Percentiles rank a stretch among this genome's conserved stretches.
These are phyloP conservation scores for Crematogaster levior DNA, from an alignment of 2,888 invertebrate genomes.

Conservation along the genomic window DNA sequence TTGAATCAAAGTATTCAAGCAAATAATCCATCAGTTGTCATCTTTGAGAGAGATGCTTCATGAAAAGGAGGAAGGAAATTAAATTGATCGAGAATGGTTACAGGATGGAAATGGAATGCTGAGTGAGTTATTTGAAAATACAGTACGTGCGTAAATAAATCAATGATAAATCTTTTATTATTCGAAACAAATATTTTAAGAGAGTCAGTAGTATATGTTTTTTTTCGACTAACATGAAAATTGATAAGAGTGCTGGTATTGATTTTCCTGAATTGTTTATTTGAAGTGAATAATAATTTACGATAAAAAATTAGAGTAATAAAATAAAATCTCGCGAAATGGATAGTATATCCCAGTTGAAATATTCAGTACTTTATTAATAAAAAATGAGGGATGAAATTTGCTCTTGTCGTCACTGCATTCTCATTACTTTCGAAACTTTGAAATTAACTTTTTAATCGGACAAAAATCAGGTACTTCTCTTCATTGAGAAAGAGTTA, in stretches of 20 bases:
- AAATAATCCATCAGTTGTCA: slow-evolving; percentile 46
- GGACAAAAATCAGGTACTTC: slow-evolving; percentile 47
- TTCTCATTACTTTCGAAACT: slow-evolving; percentile 43
- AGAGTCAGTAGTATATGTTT: not conserved
- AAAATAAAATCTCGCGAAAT: slow-evolving; percentile 3
- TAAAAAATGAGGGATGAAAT: slow-evolving; percentile 29
- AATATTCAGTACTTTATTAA: slow-evolving; percentile 38
- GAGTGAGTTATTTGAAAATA: slow-evolving; percentile 21
- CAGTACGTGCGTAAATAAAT: slow-evolving; percentile 30
- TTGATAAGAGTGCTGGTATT: not conserved
- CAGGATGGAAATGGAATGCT: not conserved
- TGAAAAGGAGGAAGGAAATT: slow-evolving; percentile 44
- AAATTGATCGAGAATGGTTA: slow-evolving; percentile 39
- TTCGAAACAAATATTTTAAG: slow-evolving; percentile 23
- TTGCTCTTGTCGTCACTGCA: slow-evolving; percentile 25
- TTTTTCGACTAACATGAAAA: not conserved
- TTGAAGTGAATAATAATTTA: not conserved
- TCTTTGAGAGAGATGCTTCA: slow-evolving; percentile 22
- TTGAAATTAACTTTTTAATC: slow-evolving; percentile 51
- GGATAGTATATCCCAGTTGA: slow-evolving; percentile 9
- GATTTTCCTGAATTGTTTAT: not conserved
- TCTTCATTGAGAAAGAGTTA: slow-evolving; percentile 30
- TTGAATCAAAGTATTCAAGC: slow-evolving; percentile 29
- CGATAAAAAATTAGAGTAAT: not conserved
- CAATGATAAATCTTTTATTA: slow-evolving; percentile 38